Evolutionary conservation across 2,888 invertebrate species (phyloP), one percentile per base, ranked within the genome.

Genomic region (Pollenia angustigena): DNA sequence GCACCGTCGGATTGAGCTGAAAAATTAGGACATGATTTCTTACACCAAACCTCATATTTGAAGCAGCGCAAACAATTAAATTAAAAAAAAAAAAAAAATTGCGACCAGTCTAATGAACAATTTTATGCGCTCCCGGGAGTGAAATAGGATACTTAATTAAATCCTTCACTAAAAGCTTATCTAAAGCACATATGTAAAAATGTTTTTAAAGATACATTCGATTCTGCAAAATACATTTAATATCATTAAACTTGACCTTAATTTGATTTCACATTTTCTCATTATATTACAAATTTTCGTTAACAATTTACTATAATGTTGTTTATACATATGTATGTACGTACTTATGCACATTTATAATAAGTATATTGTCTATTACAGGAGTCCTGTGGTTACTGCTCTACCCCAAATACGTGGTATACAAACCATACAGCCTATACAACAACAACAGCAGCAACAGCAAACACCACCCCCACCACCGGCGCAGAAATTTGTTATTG

Each of bases 401-500:
- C 50, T 92, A 68, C 92, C 92, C 1, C 92, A 92, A 74, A 89
- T 92, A 80, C 91, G 92, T 58, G 89, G 91, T 75, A 88, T 91
- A 72, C 91, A 91, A 87, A 58, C 88, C 60, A 85, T 90, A 78
- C 91, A 91, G 66, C 89, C 89, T 18, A 84, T 81, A 14, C 90
- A 89, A 72, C 81, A 78, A 40, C 88, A 85, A 52, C 75, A 50
- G 52, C 52, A 52, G 23, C 56, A 56, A 71, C 88, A 48, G 68
- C 85, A 50, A 42, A 78, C 83, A 23, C 88, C 81, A 46, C 56
- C 80, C 42, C 44, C 81, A 32, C 82, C 85, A 48, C 69, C 80
- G 46, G 81, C 91, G 0, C 93, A 92, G 52, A 92, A 92, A 85
- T 92, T 92, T 85, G 93, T 92, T 18, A 92, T 92, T 56, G 91